A percentile compares a stretch with the other conserved stretches of the same genome.
Evolutionary conservation across 2,888 invertebrate species (phyloP).

Genomic region (Laothoe populi): DNA sequence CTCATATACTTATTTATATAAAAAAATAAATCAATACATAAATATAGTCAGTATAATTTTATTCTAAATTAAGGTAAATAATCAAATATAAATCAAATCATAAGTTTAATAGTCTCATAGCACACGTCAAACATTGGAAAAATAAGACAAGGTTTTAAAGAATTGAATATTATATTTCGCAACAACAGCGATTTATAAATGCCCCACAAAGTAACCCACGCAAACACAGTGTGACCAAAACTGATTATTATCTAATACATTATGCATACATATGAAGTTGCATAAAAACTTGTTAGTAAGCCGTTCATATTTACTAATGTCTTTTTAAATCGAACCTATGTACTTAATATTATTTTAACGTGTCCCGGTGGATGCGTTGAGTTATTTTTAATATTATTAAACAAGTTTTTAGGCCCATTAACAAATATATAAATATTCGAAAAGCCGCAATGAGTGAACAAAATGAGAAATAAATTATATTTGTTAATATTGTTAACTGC

Average conservation of each 20-base stretch:
- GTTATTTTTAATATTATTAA: too few relatives aligned
- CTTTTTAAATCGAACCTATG: not conserved
- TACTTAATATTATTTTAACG: too few relatives aligned
- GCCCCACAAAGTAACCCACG: not conserved
- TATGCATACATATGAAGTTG: not conserved
- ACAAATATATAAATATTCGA: not conserved
- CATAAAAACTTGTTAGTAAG: not conserved
- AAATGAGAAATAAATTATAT: not conserved
- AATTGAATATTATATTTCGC: constrained; percentile 3
- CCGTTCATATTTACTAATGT: not conserved
- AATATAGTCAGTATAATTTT: too few relatives aligned
- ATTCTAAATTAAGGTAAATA: too few relatives aligned
- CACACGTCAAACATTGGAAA: too few relatives aligned
- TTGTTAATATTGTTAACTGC: not conserved
- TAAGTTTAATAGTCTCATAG: too few relatives aligned
- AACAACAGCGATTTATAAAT: not conserved
- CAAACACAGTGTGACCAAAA: not conserved
- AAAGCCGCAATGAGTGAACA: not conserved
- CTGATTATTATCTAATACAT: not conserved
- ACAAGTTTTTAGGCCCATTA: not conserved
- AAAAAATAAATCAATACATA: too few relatives aligned
- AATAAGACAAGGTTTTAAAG: too few relatives aligned
- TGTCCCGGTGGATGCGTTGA: too few relatives aligned
- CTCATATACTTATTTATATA: too few relatives aligned
- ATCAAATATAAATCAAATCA: too few relatives aligned